Evolutionary conservation across 2,797 vertebrate species (phyloP).

Genomic region (Mormyrops boulengeri): DNA sequence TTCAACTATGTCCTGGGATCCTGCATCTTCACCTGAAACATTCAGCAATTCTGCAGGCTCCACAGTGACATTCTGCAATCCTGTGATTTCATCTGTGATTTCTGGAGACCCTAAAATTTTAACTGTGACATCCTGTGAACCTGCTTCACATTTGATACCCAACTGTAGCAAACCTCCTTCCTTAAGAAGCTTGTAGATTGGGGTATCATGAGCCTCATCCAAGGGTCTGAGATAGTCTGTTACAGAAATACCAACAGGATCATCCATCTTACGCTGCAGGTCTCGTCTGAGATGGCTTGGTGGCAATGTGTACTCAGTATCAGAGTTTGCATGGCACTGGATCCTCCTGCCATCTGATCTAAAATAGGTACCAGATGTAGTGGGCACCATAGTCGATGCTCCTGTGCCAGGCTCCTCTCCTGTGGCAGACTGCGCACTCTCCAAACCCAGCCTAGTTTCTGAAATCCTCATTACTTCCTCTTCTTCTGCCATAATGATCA

Average conservation of each 20-base stretch:
- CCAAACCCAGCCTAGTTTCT: slow-evolving; percentile 29
- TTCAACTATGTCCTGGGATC: neutral
- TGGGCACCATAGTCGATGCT: slow-evolving; percentile 19
- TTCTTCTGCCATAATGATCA: neutral
- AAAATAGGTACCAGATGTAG: slow-evolving; percentile 20
- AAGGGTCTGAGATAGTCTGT: slow-evolving; percentile 17
- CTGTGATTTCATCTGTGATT: too few relatives aligned
- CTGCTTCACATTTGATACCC: slow-evolving; percentile 19
- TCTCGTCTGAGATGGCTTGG: slow-evolving; percentile 24
- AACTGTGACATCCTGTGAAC: neutral
- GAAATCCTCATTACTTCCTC: neutral
- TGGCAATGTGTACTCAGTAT: slow-evolving; percentile 24
- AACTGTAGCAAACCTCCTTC: neutral
- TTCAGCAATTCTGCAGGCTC: neutral
- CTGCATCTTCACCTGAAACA: neutral
- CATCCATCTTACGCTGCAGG: slow-evolving; percentile 24
- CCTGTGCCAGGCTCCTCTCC: slow-evolving; percentile 30
- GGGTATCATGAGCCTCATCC: neutral
- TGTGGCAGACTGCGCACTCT: slow-evolving; percentile 30
- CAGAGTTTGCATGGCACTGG: slow-evolving; percentile 17
- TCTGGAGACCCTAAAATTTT: neutral
- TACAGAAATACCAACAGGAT: slow-evolving; percentile 27
- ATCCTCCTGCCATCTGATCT: slow-evolving; percentile 26
- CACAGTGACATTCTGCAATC: neutral
- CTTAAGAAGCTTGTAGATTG: neutral